Conservation (phyloP, 2,113 vertebrate species). For the Cyprichromis sp. region DNA sequence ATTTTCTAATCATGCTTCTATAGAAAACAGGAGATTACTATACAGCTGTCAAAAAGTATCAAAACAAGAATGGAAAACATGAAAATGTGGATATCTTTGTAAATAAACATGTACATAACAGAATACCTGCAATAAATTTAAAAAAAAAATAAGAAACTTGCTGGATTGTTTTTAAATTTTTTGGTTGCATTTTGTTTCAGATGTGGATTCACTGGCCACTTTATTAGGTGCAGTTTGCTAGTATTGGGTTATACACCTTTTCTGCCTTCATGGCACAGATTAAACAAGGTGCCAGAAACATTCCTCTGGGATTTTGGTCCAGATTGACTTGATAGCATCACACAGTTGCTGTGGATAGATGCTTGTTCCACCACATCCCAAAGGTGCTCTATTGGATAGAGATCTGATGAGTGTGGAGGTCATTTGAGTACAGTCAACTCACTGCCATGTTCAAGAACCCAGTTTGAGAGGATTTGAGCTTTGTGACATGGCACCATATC, state of each 20-base stretch:
- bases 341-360: not conserved
- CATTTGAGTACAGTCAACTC: not conserved
- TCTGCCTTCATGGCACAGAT: not conserved
- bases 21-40: slow-evolving; percentile 41
- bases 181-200: not conserved
- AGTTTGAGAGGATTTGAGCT: not conserved
- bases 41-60: slow-evolving; percentile 31
- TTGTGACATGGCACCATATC: not conserved
- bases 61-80: slow-evolving; percentile 23
- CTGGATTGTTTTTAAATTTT: not conserved
- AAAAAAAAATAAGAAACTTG: slow-evolving; percentile 14
- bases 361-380: not conserved
- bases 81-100: slow-evolving; percentile 55
- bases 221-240: not conserved
- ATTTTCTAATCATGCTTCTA: slow-evolving; percentile 56
- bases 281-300: not conserved
- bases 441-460: not conserved
- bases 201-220: not conserved
- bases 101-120: slow-evolving; percentile 73
- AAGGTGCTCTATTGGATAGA: not conserved
- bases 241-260: not conserved
- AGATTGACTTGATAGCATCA: not conserved
- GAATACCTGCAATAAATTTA: slow-evolving; percentile 68
- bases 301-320: not conserved
- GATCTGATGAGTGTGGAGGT: not conserved